A percentile compares a stretch with the other conserved stretches of the same genome.
These are phyloP conservation scores for Ashinkailepas kermadecensis DNA, from an alignment of 2,888 invertebrate genomes.

Conservation along the genomic window DNA sequence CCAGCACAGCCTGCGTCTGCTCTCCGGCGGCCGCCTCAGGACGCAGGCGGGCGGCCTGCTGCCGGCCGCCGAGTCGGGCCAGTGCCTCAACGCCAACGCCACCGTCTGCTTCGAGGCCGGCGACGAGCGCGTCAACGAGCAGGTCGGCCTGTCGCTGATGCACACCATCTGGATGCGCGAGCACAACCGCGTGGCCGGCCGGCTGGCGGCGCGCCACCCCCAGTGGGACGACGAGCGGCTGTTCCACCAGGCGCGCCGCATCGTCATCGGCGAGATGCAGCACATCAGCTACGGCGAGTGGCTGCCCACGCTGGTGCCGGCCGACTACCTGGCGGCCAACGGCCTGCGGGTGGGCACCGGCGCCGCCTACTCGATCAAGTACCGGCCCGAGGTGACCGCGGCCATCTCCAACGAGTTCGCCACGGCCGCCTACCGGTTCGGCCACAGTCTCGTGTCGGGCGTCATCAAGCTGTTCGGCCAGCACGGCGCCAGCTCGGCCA, in stretches of 20 bases:
- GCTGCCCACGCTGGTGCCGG: constrained; percentile 60
- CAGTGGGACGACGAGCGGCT: constrained; percentile 48
- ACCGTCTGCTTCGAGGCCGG: background rate
- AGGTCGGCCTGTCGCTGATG: constrained; percentile 59
- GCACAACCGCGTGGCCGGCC: constrained; percentile 46
- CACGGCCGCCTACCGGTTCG: constrained; percentile 31
- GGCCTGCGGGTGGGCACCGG: background rate
- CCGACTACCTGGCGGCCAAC: background rate
- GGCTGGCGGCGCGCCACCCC: constrained; percentile 43
- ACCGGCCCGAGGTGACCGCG: constrained; percentile 22
- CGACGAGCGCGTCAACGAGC: constrained; percentile 34
- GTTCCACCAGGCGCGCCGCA: constrained; percentile 48
- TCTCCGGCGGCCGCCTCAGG: constrained; percentile 54
- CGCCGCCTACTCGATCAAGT: constrained; percentile 32
- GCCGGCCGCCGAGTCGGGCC: background rate
- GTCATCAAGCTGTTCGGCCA: background rate
- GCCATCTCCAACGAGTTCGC: constrained; percentile 30
- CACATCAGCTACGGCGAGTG: constrained; percentile 73
- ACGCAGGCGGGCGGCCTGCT: background rate
- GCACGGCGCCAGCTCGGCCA: background rate
- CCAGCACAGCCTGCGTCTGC: constrained; percentile 51
- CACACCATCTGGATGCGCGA: constrained; percentile 56
- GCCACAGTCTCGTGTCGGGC: constrained; percentile 29
- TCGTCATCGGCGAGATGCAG: constrained; percentile 53
- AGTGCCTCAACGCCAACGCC: background rate